Conservation (phyloP, 2,888 invertebrate species). For the Rotaria magnacalcarata region DNA sequence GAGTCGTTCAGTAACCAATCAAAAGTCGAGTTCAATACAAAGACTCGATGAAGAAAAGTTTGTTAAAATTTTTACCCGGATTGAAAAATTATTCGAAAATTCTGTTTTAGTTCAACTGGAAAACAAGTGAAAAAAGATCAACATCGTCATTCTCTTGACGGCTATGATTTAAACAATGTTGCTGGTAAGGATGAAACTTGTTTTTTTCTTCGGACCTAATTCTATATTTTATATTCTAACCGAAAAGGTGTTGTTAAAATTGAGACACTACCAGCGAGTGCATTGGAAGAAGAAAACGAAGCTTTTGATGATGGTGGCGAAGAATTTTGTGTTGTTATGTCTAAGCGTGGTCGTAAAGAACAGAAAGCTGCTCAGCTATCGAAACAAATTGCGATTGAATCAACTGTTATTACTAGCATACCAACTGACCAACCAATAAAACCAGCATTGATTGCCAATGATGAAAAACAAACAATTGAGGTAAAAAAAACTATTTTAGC, state of each 20-base stretch:
- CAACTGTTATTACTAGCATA: neutral
- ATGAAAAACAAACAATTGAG: neutral
- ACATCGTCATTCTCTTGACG: conserved; percentile 24
- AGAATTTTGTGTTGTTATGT: conserved; percentile 27
- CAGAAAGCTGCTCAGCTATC: conserved; percentile 21
- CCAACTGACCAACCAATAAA: neutral
- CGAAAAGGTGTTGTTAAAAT: neutral
- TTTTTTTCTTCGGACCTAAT: neutral
- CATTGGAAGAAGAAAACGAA: conserved; percentile 19
- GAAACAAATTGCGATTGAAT: neutral
- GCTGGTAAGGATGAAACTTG: neutral
- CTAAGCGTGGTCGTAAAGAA: conserved; percentile 4
- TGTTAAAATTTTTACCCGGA: too few species aligned
- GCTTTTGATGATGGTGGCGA: neutral
- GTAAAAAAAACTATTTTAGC: neutral
- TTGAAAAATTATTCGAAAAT: too few species aligned
- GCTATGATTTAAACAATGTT: conserved; percentile 27
- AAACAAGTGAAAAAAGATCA: conserved; percentile 19
- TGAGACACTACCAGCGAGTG: conserved; percentile 19
- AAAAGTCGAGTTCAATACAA: neutral
- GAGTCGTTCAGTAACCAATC: neutral
- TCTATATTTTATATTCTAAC: too few species aligned
- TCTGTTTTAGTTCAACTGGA: neutral
- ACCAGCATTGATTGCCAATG: neutral
- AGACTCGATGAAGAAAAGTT: neutral